Evolutionary conservation across 2,888 invertebrate genomes (phyloP), one percentile per base, ranked within the genome.

Genomic region (Parascotia fuliginaria): DNA sequence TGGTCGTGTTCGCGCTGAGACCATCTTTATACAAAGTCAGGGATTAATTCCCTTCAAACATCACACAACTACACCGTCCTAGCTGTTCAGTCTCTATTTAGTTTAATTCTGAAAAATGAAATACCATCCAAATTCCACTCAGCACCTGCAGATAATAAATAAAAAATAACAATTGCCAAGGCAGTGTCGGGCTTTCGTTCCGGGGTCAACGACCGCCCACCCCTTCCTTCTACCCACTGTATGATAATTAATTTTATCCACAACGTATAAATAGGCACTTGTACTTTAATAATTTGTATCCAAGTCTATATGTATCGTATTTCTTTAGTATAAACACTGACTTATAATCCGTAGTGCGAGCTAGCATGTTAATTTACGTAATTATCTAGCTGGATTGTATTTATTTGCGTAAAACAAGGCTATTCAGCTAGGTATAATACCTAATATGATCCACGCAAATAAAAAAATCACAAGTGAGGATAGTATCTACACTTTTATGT

Each of bases 211-310:
- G 67, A 36, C 55, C 71, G 46, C 58, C 63, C 71, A 73, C 73
- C 76, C 66, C 71, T 70, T 63, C 61, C 64, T 70, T 60, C 59
- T 65, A 62, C 61, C 70, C 61, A 67, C 62, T 53, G 59, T 67
- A 75, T 75, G 65, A 67, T 75, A 73, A 75, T 75, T 74, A 70
- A 72, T 61, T 70, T 59, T 61, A 75, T 65, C 73, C 68, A 62
- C 64, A 55, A 57, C 62, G 66, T 68, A 64, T 65, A 61, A 56
- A 66, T 61, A 63, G 60, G 52, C 52, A 65, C 45, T 61, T 67
- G 52, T 50, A 53, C 34, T 46, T 9, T 43, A 33, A 43, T 50
- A 66, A 67, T 64, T 67, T 64, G 64, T 59, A 61, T 61, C 49
- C 24, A 38, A 34, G 40, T 37, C 31, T 37, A 39, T 27, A 31